Conservation (phyloP, 1,140 invertebrate species). For the Maconellicoccus hirsutus region DNA sequence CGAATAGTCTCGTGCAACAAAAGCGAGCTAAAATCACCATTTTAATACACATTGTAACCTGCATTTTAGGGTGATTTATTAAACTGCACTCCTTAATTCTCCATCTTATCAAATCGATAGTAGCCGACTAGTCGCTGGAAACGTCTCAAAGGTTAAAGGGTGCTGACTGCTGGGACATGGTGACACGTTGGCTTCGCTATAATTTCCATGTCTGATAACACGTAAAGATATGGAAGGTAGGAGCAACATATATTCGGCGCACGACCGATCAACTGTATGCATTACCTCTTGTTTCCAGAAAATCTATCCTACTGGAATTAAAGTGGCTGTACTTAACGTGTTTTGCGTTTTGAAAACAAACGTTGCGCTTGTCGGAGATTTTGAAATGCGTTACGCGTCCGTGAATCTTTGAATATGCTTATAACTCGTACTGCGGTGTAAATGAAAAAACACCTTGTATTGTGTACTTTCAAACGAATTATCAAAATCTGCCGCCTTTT, state of each 20-base stretch:
- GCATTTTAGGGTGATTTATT: not conserved
- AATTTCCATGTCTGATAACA: too few species aligned
- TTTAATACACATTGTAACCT: not conserved
- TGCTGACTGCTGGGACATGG: not conserved
- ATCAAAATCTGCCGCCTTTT: too few species aligned
- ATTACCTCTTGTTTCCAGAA: too few species aligned
- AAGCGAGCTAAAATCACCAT: not conserved
- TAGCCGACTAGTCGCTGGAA: not conserved
- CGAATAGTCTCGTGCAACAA: not conserved
- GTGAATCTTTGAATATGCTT: not conserved
- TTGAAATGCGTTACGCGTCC: not conserved
- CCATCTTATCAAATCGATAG: not conserved
- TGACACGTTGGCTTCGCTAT: too few species aligned
- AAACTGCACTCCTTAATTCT: too few species aligned
- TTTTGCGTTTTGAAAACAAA: not conserved
- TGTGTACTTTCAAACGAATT: too few species aligned
- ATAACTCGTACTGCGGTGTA: too few species aligned
- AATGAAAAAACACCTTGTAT: too few species aligned
- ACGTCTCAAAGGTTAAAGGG: not conserved
- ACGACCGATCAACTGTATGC: too few species aligned
- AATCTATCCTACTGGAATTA: not conserved
- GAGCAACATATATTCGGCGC: too few species aligned
- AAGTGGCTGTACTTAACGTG: not conserved
- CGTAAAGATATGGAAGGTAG: too few species aligned
- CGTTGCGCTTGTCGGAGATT: not conserved